These are phyloP conservation scores for Pygathrix nemaeus DNA, from an alignment of 2,113 vertebrate genomes.

Conservation along the genomic window DNA sequence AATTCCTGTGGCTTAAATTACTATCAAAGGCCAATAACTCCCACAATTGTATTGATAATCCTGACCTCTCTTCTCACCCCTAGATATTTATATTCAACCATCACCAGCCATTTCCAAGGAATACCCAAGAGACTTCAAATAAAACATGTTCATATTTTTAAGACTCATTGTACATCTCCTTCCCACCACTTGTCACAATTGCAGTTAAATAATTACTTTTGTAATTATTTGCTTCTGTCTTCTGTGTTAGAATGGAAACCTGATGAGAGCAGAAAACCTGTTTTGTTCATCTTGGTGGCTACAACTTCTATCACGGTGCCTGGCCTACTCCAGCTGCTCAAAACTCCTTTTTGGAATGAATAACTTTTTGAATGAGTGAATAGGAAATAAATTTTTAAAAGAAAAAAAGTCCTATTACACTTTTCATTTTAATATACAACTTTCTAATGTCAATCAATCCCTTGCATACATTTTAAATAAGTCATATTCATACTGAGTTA, in stretches of 20 bases:
- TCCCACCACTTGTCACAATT: neutral
- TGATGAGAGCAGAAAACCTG: neutral
- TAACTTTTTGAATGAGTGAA: neutral
- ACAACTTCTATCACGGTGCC: neutral
- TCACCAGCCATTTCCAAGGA: neutral
- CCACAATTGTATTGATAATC: neutral
- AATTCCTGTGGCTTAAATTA: neutral
- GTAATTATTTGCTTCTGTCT: neutral
- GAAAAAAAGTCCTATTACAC: neutral
- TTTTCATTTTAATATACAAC: neutral
- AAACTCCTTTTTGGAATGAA: neutral
- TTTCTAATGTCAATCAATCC: neutral
- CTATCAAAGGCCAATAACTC: neutral
- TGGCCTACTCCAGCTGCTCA: neutral
- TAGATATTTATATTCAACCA: neutral
- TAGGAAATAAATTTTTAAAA: neutral
- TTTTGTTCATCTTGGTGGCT: neutral
- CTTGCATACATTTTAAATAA: constrained; percentile 3
- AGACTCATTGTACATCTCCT: neutral
- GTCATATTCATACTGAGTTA: neutral
- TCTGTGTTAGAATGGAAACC: neutral
- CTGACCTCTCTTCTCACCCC: neutral
- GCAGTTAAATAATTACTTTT: neutral
- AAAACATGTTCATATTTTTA: neutral
- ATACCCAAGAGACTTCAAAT: neutral